Conservation (phyloP, 2,888 invertebrate species). For the Drosophila cracens region DNA sequence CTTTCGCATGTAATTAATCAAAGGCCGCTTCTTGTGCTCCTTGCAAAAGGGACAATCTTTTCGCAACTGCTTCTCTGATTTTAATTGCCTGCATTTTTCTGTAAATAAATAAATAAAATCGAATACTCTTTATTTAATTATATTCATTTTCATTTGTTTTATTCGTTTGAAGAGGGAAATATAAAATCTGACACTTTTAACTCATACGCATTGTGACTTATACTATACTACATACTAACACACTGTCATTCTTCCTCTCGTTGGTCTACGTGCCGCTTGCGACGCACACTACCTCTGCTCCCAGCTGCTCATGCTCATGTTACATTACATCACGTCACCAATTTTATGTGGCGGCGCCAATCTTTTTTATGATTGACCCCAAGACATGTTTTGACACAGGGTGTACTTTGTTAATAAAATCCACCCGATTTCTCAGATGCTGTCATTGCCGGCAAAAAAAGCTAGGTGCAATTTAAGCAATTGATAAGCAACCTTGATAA, state of each 20-base stretch:
- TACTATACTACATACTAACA: conserved; percentile 20
- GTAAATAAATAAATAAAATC: conserved; percentile 34
- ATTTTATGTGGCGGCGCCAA: conserved; percentile 32
- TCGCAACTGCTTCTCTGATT: conserved; percentile 82
- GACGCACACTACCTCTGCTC: conserved; percentile 34
- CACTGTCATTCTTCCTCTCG: conserved; percentile 2
- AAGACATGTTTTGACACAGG: conserved; percentile 53
- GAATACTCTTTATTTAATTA: background rate
- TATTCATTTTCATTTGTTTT: background rate
- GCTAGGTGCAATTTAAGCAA: conserved; percentile 16
- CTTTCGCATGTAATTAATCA: conserved; percentile 83
- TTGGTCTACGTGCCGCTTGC: conserved; percentile 58
- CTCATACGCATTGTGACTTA: conserved; percentile 17
- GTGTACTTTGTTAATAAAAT: conserved; percentile 42
- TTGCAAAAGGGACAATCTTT: conserved; percentile 86
- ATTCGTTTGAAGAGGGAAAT: background rate
- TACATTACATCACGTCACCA: conserved; percentile 46
- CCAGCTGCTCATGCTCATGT: conserved; percentile 33
- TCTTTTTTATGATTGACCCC: conserved; percentile 53
- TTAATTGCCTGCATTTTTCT: conserved; percentile 83
- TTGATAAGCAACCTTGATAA: conserved; percentile 51
- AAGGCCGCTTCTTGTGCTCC: conserved; percentile 86
- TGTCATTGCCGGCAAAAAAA: conserved; percentile 41
- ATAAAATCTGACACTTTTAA: background rate
- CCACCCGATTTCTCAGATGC: conserved; percentile 17